phyloP scores from a whole-genome alignment of 2,888 invertebrate genomes.

The Hypena proboscidalis region DNA sequence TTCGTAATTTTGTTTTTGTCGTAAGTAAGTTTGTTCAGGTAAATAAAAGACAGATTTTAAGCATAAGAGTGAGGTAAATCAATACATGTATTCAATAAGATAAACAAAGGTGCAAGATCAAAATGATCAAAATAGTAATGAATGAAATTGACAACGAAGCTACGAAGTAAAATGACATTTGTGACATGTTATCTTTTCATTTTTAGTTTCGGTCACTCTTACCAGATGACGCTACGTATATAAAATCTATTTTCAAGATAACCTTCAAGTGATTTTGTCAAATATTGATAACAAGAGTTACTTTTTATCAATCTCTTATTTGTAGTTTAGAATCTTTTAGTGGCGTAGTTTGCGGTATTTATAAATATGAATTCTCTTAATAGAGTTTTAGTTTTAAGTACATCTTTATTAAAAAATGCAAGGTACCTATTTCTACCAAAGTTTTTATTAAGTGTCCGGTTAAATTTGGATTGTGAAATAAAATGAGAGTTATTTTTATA shows the following conservation, averaged over 20 bases:
- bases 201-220: constrained; percentile 47
- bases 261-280: constrained; percentile 84
- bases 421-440: constrained; percentile 64
- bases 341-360: constrained; percentile 37
- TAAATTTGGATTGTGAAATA: constrained; percentile 52
- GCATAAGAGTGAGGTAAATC: constrained; percentile 20
- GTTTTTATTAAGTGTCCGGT: constrained; percentile 40
- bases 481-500: constrained; percentile 62
- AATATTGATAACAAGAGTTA: constrained; percentile 75
- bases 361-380: constrained; percentile 73
- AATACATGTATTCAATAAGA: background rate
- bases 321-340: constrained; percentile 42
- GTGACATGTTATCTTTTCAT: too few species aligned
- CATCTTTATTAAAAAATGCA: constrained; percentile 66
- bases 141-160: too few species aligned
- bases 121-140: background rate
- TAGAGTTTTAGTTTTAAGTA: constrained; percentile 65
- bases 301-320: constrained; percentile 46
- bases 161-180: too few species aligned
- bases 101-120: constrained; percentile 8
- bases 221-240: constrained; percentile 64
- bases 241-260: constrained; percentile 77
- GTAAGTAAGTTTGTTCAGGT: constrained; percentile 7
- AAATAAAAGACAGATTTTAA: background rate
- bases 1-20: constrained; percentile 21